A percentile compares a stretch with the other conserved stretches of the same genome.
Conservation (phyloP, 2,888 invertebrate genomes). For the Eilema depressum region DNA sequence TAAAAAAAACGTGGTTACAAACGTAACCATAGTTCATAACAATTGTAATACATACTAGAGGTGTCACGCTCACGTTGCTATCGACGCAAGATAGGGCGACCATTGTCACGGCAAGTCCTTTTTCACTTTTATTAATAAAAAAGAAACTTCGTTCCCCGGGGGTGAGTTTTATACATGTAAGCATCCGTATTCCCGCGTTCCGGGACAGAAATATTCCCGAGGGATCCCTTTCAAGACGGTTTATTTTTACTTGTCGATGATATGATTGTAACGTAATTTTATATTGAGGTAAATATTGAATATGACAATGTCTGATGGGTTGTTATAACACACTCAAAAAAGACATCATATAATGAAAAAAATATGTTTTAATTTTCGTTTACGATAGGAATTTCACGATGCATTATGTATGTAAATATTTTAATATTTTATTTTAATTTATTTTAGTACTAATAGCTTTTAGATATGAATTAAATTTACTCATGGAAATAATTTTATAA, state of each 20-base stretch:
- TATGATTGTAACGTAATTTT: conserved; percentile 32
- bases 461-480: too few relatives aligned
- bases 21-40: neutral
- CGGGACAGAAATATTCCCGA: conserved; percentile 29
- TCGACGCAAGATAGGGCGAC: neutral
- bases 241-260: conserved; percentile 32
- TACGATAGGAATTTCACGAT: too few relatives aligned
- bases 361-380: too few relatives aligned
- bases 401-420: too few relatives aligned
- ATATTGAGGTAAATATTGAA: conserved; percentile 10
- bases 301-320: neutral
- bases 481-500: too few relatives aligned
- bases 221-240: conserved; percentile 24
- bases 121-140: conserved; percentile 41
- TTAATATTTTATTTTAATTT: too few relatives aligned
- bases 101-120: conserved; percentile 18
- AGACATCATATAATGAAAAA: too few relatives aligned
- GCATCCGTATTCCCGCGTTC: conserved; percentile 32
- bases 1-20: too few relatives aligned
- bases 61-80: neutral
- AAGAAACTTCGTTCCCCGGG: conserved; percentile 25
- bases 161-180: conserved; percentile 34
- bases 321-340: too few relatives aligned
- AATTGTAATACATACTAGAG: neutral
- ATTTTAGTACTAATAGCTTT: too few relatives aligned